Conservation (phyloP, 2,113 vertebrate species). For the Tychaedon coryphoeus region DNA sequence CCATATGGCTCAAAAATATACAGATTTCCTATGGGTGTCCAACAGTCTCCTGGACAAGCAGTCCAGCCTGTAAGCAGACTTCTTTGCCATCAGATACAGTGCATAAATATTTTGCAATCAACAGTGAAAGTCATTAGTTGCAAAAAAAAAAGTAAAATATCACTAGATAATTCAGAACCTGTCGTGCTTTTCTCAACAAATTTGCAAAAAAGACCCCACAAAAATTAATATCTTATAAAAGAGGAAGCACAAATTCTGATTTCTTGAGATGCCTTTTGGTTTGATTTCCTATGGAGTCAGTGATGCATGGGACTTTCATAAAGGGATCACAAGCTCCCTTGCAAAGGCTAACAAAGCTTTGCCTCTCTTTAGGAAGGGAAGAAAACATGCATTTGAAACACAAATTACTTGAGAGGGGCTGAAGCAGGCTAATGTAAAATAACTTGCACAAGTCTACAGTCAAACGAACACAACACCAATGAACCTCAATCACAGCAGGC, state of each 20-base stretch:
- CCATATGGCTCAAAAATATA: not conserved
- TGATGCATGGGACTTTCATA: not conserved
- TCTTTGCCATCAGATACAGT: not conserved
- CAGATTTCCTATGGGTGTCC: not conserved
- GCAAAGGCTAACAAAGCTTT: not conserved
- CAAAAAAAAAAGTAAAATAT: not conserved
- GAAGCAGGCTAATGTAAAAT: not conserved
- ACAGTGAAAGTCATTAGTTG: not conserved
- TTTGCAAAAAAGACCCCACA: not conserved
- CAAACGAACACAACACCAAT: not conserved
- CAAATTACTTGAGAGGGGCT: accelerated
- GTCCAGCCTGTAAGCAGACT: not conserved
- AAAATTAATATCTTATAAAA: not conserved
- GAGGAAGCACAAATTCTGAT: not conserved
- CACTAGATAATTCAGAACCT: not conserved
- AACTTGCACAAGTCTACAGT: not conserved
- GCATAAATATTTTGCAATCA: not conserved
- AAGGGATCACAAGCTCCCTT: not conserved
- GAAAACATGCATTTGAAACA: not conserved
- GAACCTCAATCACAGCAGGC: not conserved
- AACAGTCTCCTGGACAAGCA: not conserved
- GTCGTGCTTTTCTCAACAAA: not conserved
- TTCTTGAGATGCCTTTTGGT: not conserved
- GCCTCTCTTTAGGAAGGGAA: not conserved
- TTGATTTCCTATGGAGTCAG: not conserved